Percentiles rank a stretch among this genome's conserved stretches.
Evolutionary conservation across 2,113 vertebrate species (phyloP).

Genomic region (Phrynocephalus versicolor): DNA sequence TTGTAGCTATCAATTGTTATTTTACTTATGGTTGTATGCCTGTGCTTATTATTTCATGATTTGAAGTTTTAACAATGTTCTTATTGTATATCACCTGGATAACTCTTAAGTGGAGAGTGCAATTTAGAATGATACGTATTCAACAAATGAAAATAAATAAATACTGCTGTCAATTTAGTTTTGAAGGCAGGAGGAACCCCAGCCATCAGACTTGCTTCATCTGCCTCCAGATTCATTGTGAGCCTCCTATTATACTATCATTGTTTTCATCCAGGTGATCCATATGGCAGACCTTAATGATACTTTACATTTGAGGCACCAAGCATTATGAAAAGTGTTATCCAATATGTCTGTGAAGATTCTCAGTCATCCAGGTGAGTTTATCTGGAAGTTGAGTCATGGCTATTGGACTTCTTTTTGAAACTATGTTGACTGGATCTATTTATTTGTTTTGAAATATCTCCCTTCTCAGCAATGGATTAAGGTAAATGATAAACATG

Average conservation of each 20-base stretch:
- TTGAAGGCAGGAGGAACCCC: no score
- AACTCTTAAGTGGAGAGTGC: not conserved
- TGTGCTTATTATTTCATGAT: not conserved
- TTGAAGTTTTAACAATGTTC: not conserved
- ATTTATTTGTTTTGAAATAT: not conserved
- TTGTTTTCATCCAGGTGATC: not conserved
- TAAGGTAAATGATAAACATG: not conserved
- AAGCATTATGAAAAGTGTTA: not conserved
- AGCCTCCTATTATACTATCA: not conserved
- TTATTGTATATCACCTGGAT: not conserved
- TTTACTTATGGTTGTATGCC: not conserved
- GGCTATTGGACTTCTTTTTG: not conserved
- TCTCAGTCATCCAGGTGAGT: not conserved
- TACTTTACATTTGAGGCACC: not conserved
- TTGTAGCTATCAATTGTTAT: not conserved
- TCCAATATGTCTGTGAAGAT: not conserved
- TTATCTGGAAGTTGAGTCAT: no score
- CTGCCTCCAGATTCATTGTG: not conserved
- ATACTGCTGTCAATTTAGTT: no score
- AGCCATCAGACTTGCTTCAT: no score
- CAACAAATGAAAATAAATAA: no score
- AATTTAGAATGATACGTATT: not conserved
- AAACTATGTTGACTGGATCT: not conserved
- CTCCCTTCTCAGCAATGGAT: not conserved
- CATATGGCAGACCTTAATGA: not conserved